Percentiles rank a stretch among this genome's conserved stretches.
phyloP scores from a whole-genome alignment of 2,888 invertebrate species.

The Lypha dubia region DNA sequence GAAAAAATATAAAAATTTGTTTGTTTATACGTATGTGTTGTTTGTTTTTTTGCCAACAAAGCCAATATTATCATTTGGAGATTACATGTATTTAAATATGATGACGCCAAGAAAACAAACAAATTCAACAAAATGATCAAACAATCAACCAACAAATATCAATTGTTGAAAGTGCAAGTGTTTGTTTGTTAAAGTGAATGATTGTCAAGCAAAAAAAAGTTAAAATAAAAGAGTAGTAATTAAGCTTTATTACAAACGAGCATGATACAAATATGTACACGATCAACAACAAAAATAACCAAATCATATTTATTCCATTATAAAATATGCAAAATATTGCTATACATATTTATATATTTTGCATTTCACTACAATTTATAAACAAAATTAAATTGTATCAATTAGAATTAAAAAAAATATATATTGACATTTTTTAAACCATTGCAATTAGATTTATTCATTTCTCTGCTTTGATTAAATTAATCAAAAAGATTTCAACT shows the following conservation, averaged over 20 bases:
- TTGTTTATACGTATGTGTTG: no score
- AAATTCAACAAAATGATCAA: background rate
- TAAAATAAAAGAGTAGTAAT: slow-evolving; percentile 16
- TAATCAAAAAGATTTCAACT: slow-evolving; percentile 45
- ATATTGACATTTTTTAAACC: background rate
- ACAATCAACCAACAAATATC: background rate
- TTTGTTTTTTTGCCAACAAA: slow-evolving; percentile 8
- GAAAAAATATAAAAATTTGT: background rate
- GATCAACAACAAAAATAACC: background rate
- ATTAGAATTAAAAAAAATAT: background rate
- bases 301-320: slow-evolving; percentile 40
- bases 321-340: slow-evolving; percentile 21
- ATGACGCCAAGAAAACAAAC: slow-evolving; percentile 6
- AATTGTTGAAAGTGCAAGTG: background rate
- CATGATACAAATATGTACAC: background rate
- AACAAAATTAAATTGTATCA: slow-evolving; percentile 31
- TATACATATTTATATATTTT: slow-evolving; percentile 21
- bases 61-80: slow-evolving; percentile 1
- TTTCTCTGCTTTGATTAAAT: slow-evolving; percentile 51
- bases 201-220: background rate
- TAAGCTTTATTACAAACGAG: slow-evolving; percentile 26
- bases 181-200: slow-evolving; percentile 1
- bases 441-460: slow-evolving; percentile 51
- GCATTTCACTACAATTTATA: slow-evolving; percentile 5
- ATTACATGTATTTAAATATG: slow-evolving; percentile 33